A percentile compares a stretch with the other conserved stretches of the same genome.
Conservation (phyloP, 1,140 invertebrate species). For the Drosophila tani region DNA sequence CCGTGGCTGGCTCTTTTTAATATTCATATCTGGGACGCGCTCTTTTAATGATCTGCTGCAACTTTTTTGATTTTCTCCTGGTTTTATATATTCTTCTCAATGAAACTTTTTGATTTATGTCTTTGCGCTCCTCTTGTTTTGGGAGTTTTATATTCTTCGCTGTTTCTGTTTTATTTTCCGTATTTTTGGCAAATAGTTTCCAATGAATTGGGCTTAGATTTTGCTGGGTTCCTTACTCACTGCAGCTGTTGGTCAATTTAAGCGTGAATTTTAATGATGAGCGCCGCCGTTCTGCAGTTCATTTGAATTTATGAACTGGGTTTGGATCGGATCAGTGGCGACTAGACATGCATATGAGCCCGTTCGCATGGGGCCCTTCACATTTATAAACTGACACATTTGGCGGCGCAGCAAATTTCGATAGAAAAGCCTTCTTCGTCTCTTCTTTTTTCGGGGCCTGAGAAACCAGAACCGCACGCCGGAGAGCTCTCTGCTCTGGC, state of each 20-base stretch:
- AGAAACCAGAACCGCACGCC: slow-evolving; percentile 30
- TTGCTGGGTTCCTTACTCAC: slow-evolving; percentile 15
- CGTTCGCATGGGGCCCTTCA: slow-evolving; percentile 11
- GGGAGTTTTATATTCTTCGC: slow-evolving; percentile 7
- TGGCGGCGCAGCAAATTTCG: slow-evolving; percentile 69
- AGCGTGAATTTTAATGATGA: slow-evolving; percentile 82
- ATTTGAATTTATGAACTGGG: slow-evolving; percentile 70
- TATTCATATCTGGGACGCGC: slow-evolving; percentile 61
- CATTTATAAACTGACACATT: slow-evolving; percentile 76
- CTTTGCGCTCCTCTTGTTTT: slow-evolving; percentile 54
- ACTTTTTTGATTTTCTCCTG: slow-evolving; percentile 55
- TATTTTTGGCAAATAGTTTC: slow-evolving; percentile 80
- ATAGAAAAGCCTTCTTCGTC: slow-evolving; percentile 57
- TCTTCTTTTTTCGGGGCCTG: slow-evolving; percentile 42
- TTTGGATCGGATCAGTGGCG: neutral
- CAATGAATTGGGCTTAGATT: slow-evolving; percentile 81
- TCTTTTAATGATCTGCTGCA: slow-evolving; percentile 65
- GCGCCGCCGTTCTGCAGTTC: slow-evolving; percentile 77
- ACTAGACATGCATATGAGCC: slow-evolving; percentile 63
- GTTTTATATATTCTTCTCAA: slow-evolving; percentile 77
- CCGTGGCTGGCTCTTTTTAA: slow-evolving; percentile 39
- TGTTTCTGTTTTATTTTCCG: slow-evolving; percentile 31
- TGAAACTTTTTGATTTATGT: slow-evolving; percentile 83
- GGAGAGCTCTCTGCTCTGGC: too few relatives aligned
- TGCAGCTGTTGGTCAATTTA: slow-evolving; percentile 67